Percentiles rank a stretch among this genome's conserved stretches.
Conservation (phyloP, 1,140 invertebrate genomes). For the Riptortus pedestris region DNA sequence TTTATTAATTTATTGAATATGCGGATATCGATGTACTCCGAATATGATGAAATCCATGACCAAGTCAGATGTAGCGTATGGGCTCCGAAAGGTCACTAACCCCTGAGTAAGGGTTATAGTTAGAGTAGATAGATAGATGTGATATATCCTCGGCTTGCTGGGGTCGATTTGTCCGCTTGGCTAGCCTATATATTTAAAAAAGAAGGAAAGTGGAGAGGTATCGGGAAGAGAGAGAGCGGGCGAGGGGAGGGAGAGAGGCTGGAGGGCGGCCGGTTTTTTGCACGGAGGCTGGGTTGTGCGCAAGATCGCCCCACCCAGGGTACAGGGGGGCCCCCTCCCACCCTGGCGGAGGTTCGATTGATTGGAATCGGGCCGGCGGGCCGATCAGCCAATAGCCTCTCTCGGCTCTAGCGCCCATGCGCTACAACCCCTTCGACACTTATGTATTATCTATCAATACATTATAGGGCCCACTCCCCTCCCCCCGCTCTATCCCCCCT, state of each 20-base stretch:
- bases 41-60: no score
- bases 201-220: no score
- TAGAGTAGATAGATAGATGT: no score
- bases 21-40: no score
- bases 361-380: slow-evolving; percentile 26
- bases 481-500: slow-evolving; percentile 3
- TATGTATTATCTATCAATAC: slow-evolving; percentile 31
- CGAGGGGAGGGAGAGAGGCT: not conserved
- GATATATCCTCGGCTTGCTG: no score
- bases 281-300: not conserved
- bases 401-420: slow-evolving; percentile 21
- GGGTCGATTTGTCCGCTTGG: no score
- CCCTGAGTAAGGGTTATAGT: no score
- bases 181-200: no score
- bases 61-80: no score
- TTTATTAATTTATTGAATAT: no score
- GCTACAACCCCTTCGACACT: slow-evolving; percentile 28
- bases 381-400: slow-evolving; percentile 25
- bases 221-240: no score
- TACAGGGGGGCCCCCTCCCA: slow-evolving; percentile 1
- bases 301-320: not conserved
- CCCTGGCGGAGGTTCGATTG: slow-evolving; percentile 24
- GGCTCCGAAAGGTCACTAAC: no score
- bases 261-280: not conserved
- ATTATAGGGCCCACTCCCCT: slow-evolving; percentile 24